phyloP scores from a whole-genome alignment of 1,140 invertebrate genomes.

The Philaenus spumarius region DNA sequence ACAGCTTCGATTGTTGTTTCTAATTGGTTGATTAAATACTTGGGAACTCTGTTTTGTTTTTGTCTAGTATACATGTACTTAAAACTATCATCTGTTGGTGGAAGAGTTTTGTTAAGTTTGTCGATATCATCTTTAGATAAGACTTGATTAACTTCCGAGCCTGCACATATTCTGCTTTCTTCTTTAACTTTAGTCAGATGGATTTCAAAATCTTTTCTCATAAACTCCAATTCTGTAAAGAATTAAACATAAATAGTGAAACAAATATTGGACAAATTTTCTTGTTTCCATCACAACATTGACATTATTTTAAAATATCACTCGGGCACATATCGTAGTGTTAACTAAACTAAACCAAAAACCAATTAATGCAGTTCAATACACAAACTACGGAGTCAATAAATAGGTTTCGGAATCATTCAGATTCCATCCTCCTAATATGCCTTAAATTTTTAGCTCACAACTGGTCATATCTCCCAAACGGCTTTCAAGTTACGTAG shows the following conservation, averaged over 20 bases:
- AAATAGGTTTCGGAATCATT: no score
- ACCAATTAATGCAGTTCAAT: no score
- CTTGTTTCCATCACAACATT: no score
- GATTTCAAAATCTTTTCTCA: constrained; percentile 50
- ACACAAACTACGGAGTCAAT: no score
- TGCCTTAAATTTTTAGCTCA: no score
- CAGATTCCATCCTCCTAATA: no score
- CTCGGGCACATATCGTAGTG: no score
- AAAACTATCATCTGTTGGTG: constrained; percentile 52
- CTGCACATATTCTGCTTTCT: constrained; percentile 9
- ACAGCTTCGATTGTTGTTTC: constrained; percentile 53
- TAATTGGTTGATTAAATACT: constrained; percentile 50
- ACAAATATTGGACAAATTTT: no score
- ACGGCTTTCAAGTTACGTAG: no score
- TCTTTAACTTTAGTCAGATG: constrained; percentile 48
- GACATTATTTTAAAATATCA: no score
- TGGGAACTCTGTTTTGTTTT: constrained; percentile 30
- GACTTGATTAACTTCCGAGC: not conserved
- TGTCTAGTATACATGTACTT: constrained; percentile 60
- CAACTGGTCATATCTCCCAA: no score
- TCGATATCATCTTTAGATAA: not conserved
- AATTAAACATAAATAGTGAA: not conserved
- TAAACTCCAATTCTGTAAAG: constrained; percentile 50
- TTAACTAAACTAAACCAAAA: no score
- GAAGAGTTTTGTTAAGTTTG: constrained; percentile 37